Base-by-base conservation (phyloP, 2,113 vertebrate genomes). In the Aythya baeri region DNA sequence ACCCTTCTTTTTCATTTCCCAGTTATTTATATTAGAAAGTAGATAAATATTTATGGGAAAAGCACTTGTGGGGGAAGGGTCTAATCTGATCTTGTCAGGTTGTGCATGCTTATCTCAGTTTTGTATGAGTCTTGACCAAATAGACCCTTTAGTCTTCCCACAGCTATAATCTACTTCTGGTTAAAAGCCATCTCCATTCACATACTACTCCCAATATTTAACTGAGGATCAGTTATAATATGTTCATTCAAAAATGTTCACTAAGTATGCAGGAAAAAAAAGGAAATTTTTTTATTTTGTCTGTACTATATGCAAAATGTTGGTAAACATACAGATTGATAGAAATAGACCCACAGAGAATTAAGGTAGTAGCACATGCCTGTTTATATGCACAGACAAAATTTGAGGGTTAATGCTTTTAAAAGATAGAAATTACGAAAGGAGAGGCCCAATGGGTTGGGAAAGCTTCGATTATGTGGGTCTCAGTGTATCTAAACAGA, bases 81-180 rank as follows among this genome's bases (percentile, higher is more conserved):
- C 86, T 97, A 93, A 96, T 94, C 94, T 96, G 95, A 97, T 96
- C 93, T 95, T 93, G 83, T 93, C 92, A 94, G 89, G 94, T 97
- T 96, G 94, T 96, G 93, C 86, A 94, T 77, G 86, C 92, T 97
- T 96, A 96, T 96, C 93, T 95, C 91, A 80, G 80, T 95, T 96
- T 93, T 95, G 86, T 96, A 84, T 86, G 93, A 96, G 91, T 95
- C 95, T 97, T 96, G 93, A 97, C 94, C 95, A 97, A 95, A 97
- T 3, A 96, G 91, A 92, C 89, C 86, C 86, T 94, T 94, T 95
- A 93, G 93, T 96, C 90, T 93, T 96, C 86, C 88, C 0, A 3
- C 89, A 91, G 92, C 94, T 95, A 96, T 92, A 95, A 96, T 93
- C 93, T 91, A 88, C 94, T 96, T 94, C 96, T 97, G 84, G 90